Evolutionary conservation across 2,113 vertebrate species (phyloP).

Genomic region (human): DNA sequence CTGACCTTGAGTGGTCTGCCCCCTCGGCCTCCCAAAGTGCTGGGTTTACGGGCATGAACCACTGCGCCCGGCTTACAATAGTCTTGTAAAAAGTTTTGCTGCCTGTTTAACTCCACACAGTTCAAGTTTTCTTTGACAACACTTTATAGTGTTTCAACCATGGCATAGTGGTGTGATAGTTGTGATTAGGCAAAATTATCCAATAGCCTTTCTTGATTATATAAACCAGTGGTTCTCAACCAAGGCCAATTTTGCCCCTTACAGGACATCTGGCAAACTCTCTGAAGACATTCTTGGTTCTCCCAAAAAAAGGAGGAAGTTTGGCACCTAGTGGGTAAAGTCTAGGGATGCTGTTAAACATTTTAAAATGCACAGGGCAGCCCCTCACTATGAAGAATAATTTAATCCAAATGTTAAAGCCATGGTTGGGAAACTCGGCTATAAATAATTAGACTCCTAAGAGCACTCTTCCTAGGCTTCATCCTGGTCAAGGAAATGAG

Average conservation of each 20-base stretch:
- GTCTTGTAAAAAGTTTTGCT: background rate
- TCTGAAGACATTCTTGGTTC: background rate
- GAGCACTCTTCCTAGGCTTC: background rate
- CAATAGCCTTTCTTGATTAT: background rate
- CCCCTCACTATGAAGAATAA: background rate
- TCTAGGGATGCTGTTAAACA: background rate
- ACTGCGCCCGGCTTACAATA: no score
- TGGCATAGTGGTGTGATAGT: background rate
- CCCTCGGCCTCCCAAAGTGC: no score
- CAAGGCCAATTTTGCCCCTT: background rate
- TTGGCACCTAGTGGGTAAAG: background rate
- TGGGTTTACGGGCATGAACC: no score
- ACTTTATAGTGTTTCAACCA: background rate
- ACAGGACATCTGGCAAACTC: background rate
- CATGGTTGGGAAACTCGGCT: background rate
- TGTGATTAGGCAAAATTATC: background rate
- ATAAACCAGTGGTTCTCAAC: background rate
- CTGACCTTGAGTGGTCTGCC: no score
- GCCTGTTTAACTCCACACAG: background rate
- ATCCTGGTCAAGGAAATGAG: background rate
- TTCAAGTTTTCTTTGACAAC: background rate
- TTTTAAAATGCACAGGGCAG: background rate
- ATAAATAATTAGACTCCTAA: background rate
- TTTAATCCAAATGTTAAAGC: background rate
- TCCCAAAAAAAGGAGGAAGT: background rate